Base-by-base conservation (phyloP, 2,797 vertebrate species). In the Bovichtus diacanthus region DNA sequence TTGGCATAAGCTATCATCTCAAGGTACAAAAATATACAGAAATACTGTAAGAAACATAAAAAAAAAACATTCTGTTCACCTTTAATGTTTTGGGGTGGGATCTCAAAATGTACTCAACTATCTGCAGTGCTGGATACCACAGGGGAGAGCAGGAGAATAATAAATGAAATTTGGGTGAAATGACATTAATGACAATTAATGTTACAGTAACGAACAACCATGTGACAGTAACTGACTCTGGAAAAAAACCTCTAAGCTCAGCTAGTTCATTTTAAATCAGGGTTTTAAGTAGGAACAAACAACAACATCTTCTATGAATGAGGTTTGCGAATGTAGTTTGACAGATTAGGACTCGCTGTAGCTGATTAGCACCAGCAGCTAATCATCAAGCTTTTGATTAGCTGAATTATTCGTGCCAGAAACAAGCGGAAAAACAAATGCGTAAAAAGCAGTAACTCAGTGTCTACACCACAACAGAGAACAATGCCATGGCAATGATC, bases 381-480 rank as follows among this genome's bases (percentile, higher is more conserved):
- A 64, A 83, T 76, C 76, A 76, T 62, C 54, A 43, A 12, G 23
- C 31, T 53, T 76, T 69, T 78, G 56, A 82, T 83, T 76, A 76
- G 51, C 21, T 25, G 41, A 59, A 36, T 39, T 80, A 76, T 74
- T 87, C 61, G 60, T 76, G 31, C 60, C 43, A n/a, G 70, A 83
- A 76, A 76, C 51, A 59, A 74, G 67, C 46, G 23, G 7, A 76
- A 61, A 88, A 63, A 16, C 38, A 75, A 85, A 82, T 53, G 77
- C 2, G 13, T 25, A 60, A 47, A n/a, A 80, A 81, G 60, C 47
- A 44, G 56, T 62, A 46, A 49, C 60, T 86, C 49, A 18, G 38
- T 44, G 78, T 36, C 27, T 61, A 47, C 12, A 67, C 86, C 87
- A 88, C 85, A 87, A 80, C 73, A 86, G 43, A 90, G 15, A 66